Evolutionary conservation across 2,797 vertebrate genomes (phyloP).

Genomic region (Acanthurus leucopareius): DNA sequence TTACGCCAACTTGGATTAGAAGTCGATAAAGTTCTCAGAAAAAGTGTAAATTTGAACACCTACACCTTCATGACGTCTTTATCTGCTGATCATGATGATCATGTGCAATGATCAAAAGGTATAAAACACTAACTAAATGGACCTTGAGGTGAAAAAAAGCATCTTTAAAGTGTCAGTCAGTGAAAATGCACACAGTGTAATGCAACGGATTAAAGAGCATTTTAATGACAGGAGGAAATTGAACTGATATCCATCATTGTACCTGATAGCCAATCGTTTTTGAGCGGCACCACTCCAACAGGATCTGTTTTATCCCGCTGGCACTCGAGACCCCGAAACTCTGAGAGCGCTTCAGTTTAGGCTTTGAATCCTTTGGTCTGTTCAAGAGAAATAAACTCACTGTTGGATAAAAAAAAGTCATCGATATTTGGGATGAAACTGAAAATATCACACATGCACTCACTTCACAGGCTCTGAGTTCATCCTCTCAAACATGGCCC

Average conservation of each 20-base stretch:
- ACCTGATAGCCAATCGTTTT: slow-evolving; percentile 97
- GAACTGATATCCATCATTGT: background rate
- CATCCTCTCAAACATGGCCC: slow-evolving; percentile 90
- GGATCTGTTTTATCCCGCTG: slow-evolving; percentile 95
- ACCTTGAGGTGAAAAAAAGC: background rate
- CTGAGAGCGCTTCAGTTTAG: slow-evolving; percentile 94
- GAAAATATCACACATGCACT: background rate
- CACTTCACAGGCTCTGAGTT: slow-evolving; percentile 89
- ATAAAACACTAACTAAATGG: background rate
- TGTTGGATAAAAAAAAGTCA: background rate
- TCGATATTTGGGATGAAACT: fast-evolving
- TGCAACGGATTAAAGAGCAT: background rate
- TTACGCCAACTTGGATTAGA: too few relatives aligned
- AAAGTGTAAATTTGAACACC: background rate
- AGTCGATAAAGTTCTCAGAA: background rate
- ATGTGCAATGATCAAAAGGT: background rate
- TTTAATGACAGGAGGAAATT: background rate
- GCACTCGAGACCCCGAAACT: slow-evolving; percentile 93
- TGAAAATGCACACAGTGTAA: background rate
- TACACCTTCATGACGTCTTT: background rate
- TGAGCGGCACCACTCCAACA: slow-evolving; percentile 96
- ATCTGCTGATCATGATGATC: too few relatives aligned
- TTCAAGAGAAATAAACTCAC: background rate
- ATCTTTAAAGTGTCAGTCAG: background rate
- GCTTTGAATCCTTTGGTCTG: slow-evolving; percentile 84